Conservation (phyloP, 2,888 invertebrate genomes). For the Priocnemis perturbator region DNA sequence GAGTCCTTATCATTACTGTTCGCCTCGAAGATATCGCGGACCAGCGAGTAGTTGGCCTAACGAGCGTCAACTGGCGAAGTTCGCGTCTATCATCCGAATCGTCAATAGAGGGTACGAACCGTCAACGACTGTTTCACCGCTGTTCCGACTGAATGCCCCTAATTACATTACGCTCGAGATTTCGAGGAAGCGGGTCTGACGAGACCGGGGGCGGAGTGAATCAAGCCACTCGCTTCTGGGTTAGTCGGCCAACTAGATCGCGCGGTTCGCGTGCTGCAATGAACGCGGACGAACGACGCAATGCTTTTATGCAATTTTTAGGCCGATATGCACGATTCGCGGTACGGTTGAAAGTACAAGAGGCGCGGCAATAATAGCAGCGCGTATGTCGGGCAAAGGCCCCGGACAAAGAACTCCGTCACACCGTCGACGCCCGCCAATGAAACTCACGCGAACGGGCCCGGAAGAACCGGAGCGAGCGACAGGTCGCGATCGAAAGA, state of each 20-base stretch:
- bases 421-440: constrained; percentile 25
- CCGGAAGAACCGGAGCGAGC: constrained; percentile 3
- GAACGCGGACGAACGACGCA: too few species aligned
- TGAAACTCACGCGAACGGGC: constrained; percentile 27
- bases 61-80: constrained; percentile 51
- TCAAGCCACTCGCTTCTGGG: too few species aligned
- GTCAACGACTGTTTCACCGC: too few species aligned
- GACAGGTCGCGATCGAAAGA: background rate
- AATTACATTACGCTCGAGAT: too few species aligned
- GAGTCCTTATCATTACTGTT: constrained; percentile 46
- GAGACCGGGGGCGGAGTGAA: too few species aligned
- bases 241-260: too few species aligned
- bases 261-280: too few species aligned
- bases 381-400: constrained; percentile 38
- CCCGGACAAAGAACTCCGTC: constrained; percentile 29
- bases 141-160: too few species aligned
- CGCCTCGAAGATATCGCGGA: constrained; percentile 40
- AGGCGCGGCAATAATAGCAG: constrained; percentile 31
- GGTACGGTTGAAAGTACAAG: too few species aligned
- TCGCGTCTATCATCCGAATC: constrained; percentile 47
- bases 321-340: too few species aligned
- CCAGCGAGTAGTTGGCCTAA: constrained; percentile 35
- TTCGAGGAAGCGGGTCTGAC: too few species aligned
- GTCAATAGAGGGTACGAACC: background rate
- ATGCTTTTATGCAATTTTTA: too few species aligned